Evolutionary conservation across 2,888 invertebrate genomes (phyloP).

Genomic region (Lepidonotus clava): DNA sequence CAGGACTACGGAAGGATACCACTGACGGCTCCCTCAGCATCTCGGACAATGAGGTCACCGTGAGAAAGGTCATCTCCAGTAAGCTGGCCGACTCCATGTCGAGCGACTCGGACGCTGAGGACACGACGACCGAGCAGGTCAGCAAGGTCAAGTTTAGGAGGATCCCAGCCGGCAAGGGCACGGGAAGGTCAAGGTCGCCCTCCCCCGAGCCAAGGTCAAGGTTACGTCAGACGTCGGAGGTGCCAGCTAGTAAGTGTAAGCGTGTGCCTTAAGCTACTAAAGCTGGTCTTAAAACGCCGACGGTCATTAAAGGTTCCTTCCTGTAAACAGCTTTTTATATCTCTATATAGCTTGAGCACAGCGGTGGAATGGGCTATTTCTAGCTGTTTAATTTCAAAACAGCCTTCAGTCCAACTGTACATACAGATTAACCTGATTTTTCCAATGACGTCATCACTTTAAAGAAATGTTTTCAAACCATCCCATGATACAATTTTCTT

Average conservation of each 20-base stretch:
- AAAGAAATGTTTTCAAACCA: no score
- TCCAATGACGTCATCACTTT: no score
- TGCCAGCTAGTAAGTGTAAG: conserved; percentile 47
- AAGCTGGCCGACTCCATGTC: conserved; percentile 42
- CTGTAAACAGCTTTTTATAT: no score
- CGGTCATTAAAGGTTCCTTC: no score
- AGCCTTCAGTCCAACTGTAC: no score
- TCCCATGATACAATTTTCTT: no score
- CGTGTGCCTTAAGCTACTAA: conserved; percentile 21
- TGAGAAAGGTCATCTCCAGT: conserved; percentile 12
- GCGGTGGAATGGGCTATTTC: no score
- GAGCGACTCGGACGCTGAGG: conserved; percentile 46
- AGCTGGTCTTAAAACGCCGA: no score
- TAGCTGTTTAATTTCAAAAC: no score
- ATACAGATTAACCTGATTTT: no score
- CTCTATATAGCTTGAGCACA: no score
- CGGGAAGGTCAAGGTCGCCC: conserved; percentile 47
- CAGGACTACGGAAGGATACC: neutral
- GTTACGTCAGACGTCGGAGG: neutral
- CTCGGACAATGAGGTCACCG: conserved; percentile 35
- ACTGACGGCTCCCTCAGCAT: conserved; percentile 38
- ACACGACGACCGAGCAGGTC: neutral
- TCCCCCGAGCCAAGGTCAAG: conserved; percentile 49
- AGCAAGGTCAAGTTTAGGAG: conserved; percentile 18
- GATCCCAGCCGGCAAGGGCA: neutral